Percentiles rank a stretch among this genome's conserved stretches.
phyloP scores from a whole-genome alignment of 2,888 invertebrate species.

The Rhingia campestris region DNA sequence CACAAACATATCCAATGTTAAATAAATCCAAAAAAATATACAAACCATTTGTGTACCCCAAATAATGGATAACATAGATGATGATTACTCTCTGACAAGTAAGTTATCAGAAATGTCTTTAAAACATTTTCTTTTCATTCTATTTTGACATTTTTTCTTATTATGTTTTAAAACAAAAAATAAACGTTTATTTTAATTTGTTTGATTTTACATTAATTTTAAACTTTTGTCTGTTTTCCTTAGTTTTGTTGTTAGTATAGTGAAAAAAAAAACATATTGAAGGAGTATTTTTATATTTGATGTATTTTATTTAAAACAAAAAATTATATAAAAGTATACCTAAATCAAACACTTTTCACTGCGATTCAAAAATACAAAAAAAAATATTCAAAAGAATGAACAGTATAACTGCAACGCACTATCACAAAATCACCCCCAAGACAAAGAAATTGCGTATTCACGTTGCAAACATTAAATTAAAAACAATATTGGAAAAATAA shows the following conservation, averaged over 20 bases:
- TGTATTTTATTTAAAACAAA: slow-evolving; percentile 50
- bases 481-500: slow-evolving; percentile 28
- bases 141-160: slow-evolving; percentile 26
- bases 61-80: slow-evolving; percentile 83
- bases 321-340: slow-evolving; percentile 12
- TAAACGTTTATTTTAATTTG: slow-evolving; percentile 30
- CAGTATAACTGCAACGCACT: slow-evolving; percentile 64
- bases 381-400: slow-evolving; percentile 24
- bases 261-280: slow-evolving; percentile 43
- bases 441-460: slow-evolving; percentile 40
- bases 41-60: slow-evolving; percentile 69
- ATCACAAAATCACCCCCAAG: slow-evolving; percentile 57
- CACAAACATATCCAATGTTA: slow-evolving; percentile 54
- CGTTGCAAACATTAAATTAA: slow-evolving; percentile 54
- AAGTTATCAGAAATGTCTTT: slow-evolving; percentile 82
- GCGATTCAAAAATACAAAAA: slow-evolving; percentile 27
- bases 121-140: slow-evolving; percentile 52
- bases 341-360: slow-evolving; percentile 55
- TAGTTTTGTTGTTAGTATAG: slow-evolving; percentile 63
- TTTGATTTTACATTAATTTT: slow-evolving; percentile 49
- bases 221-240: slow-evolving; percentile 62
- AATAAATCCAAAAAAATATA: slow-evolving; percentile 53
- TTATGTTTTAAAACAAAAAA: slow-evolving; percentile 37
- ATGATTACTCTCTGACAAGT: slow-evolving; percentile 87
- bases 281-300: slow-evolving; percentile 47